Base-by-base conservation (phyloP, 2,888 invertebrate genomes). In the Eurois occulta region DNA sequence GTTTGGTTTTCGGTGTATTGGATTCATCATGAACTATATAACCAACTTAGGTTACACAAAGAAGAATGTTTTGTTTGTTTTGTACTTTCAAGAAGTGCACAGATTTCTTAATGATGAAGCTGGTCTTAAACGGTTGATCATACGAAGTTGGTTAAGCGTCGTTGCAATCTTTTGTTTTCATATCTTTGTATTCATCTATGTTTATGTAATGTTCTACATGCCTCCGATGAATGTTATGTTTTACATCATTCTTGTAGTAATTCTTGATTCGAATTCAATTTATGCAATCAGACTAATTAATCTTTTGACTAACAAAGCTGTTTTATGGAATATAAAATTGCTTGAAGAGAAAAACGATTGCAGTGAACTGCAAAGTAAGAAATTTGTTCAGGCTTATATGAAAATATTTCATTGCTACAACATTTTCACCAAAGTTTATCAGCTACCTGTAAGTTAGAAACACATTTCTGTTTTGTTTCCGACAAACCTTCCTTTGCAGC, bases 11-110 rank as follows among this genome's bases (percentile, higher is more conserved):
- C 41, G 41, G 16, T 65, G 41, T 28, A 18, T 43, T 8, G 65
- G 65, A 41, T 65, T 65, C n/a, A 41, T 41, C 65, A 65, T 65
- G 8, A n/a, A 41, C 65, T 38, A 41, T 16, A 21, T 65, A 1
- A 41, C 16, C n/a, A 65, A 65, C 65, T 41, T 18, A n/a, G 0
- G 7, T 18, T 35, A 18, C n/a, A 18, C 41, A 65, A 41, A 65
- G n/a, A 43, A 41, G 8, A 28, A 41, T n/a, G 18, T 65, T 28
- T 41, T 35, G 16, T 41, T 65, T 28, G n/a, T 65, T 43, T 65
- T 65, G 10, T 28, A 65, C 65, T 65, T 41, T 65, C 41, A 65
- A 65, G 65, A 65, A 18, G 18, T 41, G 41, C 65, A 65, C 65
- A 65, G 41, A 28, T 43, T 65, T 41, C 16, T 65, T 65, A n/a